These are phyloP conservation scores for Drosophila tripunctata DNA, from an alignment of 2,888 invertebrate genomes.

Conservation along the genomic window DNA sequence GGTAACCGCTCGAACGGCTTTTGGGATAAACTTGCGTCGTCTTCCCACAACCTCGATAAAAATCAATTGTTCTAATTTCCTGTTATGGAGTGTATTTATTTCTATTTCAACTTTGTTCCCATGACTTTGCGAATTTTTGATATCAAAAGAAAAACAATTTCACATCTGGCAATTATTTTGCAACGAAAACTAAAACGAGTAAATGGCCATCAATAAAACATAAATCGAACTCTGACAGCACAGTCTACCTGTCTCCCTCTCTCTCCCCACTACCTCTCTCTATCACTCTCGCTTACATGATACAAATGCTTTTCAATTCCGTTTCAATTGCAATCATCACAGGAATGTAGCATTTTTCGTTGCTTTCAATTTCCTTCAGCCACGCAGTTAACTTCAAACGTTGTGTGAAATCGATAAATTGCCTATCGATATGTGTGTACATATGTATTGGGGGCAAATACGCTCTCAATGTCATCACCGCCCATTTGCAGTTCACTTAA, in stretches of 20 bases:
- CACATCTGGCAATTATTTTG: conserved; percentile 68
- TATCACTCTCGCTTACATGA: conserved; percentile 1
- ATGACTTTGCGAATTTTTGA: conserved; percentile 39
- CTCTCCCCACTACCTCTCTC: background rate
- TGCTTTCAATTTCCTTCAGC: conserved; percentile 35
- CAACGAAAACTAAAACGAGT: conserved; percentile 54
- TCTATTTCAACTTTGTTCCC: conserved; percentile 32
- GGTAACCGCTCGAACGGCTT: conserved; percentile 34
- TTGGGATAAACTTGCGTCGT: background rate
- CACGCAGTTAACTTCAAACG: conserved; percentile 34
- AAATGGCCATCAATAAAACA: conserved; percentile 72
- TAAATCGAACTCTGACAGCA: conserved; percentile 54
- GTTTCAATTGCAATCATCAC: conserved; percentile 67
- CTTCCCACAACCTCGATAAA: background rate
- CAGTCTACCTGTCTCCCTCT: conserved; percentile 4
- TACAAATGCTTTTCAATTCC: conserved; percentile 59
- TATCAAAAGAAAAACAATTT: conserved; percentile 59
- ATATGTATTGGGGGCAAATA: no score
- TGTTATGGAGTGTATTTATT: background rate
- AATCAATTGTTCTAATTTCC: conserved; percentile 58
- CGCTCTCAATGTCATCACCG: conserved; percentile 48
- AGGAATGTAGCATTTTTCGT: conserved; percentile 19
- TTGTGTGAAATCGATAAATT: conserved; percentile 51
- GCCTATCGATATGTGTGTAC: conserved; percentile 41
- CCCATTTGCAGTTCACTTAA: conserved; percentile 50